Conservation (phyloP, 2,888 invertebrate species). For the Ornithoptera alexandrae region DNA sequence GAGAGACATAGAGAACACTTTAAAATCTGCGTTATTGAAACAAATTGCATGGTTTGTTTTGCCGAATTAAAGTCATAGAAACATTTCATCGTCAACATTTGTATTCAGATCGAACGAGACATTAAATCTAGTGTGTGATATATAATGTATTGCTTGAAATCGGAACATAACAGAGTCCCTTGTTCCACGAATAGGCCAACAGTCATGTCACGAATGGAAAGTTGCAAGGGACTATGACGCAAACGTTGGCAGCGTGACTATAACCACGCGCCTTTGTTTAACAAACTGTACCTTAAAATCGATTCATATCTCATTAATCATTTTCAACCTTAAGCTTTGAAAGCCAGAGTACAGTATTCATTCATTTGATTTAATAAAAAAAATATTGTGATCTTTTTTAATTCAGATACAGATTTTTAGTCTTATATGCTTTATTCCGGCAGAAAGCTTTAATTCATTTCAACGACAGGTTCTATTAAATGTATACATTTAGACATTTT, state of each 20-base stretch:
- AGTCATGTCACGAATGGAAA: constrained; percentile 30
- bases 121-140: not conserved
- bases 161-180: constrained; percentile 19
- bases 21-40: no score
- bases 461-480: not conserved
- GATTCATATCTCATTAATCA: constrained; percentile 6
- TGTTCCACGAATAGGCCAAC: constrained; percentile 28
- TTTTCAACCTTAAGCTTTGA: not conserved
- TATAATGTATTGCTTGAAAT: constrained; percentile 7
- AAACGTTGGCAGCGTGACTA: constrained; percentile 26
- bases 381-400: not conserved
- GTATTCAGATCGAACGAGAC: not conserved
- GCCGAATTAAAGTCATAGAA: no score
- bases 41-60: no score
- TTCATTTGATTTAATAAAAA: not conserved
- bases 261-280: constrained; percentile 27
- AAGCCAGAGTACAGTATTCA: not conserved
- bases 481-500: not conserved
- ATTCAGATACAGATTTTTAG: not conserved
- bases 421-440: not conserved
- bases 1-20: no score
- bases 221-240: constrained; percentile 30
- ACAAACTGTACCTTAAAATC: constrained; percentile 20
- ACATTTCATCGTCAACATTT: no score
- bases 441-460: not conserved